A percentile compares a stretch with the other conserved stretches of the same genome.
These are phyloP conservation scores for Rhizoglyphus robini DNA, from an alignment of 1,140 invertebrate genomes.

Conservation along the genomic window DNA sequence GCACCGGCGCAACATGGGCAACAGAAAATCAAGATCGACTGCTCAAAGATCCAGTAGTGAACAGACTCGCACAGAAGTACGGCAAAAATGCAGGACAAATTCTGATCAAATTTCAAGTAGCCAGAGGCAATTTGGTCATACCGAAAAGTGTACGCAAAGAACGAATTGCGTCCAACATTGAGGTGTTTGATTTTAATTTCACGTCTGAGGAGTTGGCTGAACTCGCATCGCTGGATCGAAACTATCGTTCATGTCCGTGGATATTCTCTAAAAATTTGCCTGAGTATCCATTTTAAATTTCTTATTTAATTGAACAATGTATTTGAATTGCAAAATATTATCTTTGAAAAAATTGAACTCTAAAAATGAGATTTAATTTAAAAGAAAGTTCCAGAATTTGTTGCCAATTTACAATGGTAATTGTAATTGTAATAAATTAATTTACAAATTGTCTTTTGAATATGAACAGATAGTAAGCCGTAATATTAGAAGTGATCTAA, in stretches of 20 bases:
- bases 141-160: constrained; percentile 54
- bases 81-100: constrained; percentile 18
- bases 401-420: too few species aligned
- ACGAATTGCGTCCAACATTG: constrained; percentile 54
- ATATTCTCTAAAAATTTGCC: constrained; percentile 3
- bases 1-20: constrained; percentile 23
- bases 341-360: too few species aligned
- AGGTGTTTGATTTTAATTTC: constrained; percentile 51
- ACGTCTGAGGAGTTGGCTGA: constrained; percentile 49
- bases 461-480: too few species aligned
- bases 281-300: constrained; percentile 20
- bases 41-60: constrained; percentile 13
- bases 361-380: too few species aligned
- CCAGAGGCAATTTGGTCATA: constrained; percentile 51
- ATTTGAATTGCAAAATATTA: too few species aligned
- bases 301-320: too few species aligned
- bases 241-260: constrained; percentile 23
- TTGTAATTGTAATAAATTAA: too few species aligned
- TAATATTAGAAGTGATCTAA: too few species aligned
- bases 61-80: constrained; percentile 15
- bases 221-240: constrained; percentile 26
- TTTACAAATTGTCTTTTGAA: too few species aligned
- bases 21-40: not conserved
- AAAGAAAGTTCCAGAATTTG: too few species aligned
- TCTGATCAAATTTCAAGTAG: constrained; percentile 18